These are phyloP conservation scores for Mareca penelope DNA, from an alignment of 2,797 vertebrate genomes.

Conservation along the genomic window DNA sequence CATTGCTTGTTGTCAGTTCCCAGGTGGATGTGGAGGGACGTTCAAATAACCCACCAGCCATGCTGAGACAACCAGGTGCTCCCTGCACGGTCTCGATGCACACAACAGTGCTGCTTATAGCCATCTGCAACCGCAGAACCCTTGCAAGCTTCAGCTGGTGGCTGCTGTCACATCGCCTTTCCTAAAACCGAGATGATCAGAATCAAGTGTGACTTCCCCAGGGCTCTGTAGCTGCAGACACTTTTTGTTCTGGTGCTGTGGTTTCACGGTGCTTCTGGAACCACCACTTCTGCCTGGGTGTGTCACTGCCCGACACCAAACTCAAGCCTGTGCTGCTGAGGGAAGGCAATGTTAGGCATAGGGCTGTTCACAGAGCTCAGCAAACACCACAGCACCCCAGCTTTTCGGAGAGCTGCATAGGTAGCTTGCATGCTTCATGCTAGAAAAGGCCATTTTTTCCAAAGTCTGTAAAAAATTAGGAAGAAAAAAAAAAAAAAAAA, in stretches of 20 bases:
- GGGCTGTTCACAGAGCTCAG: not conserved
- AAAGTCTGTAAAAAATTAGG: not conserved
- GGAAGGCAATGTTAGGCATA: not conserved
- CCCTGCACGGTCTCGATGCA: not conserved
- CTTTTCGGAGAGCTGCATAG: not conserved
- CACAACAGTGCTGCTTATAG: not conserved
- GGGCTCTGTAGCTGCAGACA: not conserved
- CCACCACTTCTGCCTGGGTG: not conserved
- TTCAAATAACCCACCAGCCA: not conserved
- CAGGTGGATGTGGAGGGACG: not conserved
- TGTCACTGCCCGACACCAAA: not conserved
- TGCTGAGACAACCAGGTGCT: not conserved
- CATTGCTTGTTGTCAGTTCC: not conserved
- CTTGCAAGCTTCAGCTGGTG: not conserved
- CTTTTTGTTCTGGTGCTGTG: not conserved
- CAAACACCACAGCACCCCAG: not conserved
- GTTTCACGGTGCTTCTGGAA: not conserved
- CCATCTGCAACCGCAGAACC: accelerated
- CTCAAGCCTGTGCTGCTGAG: not conserved
- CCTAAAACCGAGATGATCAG: slow-evolving; percentile 5
- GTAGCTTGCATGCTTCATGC: not conserved
- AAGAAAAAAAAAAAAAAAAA: not conserved
- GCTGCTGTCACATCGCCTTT: not conserved
- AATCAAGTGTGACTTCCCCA: not conserved
- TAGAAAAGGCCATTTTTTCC: not conserved